Base-by-base conservation (phyloP, 2,888 invertebrate species). In the Polydesmus complanatus region DNA sequence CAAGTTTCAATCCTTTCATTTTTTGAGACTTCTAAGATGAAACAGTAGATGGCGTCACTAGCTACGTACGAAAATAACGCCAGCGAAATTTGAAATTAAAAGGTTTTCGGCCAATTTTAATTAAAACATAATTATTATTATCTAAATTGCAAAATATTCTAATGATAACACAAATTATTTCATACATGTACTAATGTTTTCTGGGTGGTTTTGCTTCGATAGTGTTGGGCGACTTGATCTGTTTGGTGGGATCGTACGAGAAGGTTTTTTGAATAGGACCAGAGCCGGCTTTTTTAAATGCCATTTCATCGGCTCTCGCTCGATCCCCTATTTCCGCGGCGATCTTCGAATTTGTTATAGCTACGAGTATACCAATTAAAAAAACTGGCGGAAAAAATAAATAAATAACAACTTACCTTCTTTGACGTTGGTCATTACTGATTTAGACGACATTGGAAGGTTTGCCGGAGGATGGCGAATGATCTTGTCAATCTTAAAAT, bases 251-350 rank as follows among this genome's bases (percentile, higher is more conserved):
- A 74, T 94, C 86, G 72, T 81, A 84, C 73, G 87, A 84, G 70
- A 82, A 95, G 0, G 95, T 95, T 75, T 90, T 93, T 48, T 84
- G 81, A 53, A 94, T 70, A 0, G 95, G 88, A 0, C 89, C 92
- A 70, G 83, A 83, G 14, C 93, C 95, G 1, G 93, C 91, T 72
- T 80, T 81, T 62, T 83, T 82, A 70, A 94, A 94, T 59, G 84
- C 81, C 65, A 86, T 77, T 68, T 84, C 83, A 72, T 94, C 92
- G 65, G 85, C 73, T 63, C 83, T 77, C 68, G 83, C 80, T 61
- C 92, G 78, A 49, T 90, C 86, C 64, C 86, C 83, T 59, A 94
- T 74, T 70, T 88, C 85, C 70, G 79, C 81, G 0, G 84, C 79
- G 61, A 89, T 80, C 74, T 86, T 89, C 72, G 89, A 80, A 72